Conservation (phyloP, 1,140 invertebrate genomes). For the Pygmarrhopalites habei region DNA sequence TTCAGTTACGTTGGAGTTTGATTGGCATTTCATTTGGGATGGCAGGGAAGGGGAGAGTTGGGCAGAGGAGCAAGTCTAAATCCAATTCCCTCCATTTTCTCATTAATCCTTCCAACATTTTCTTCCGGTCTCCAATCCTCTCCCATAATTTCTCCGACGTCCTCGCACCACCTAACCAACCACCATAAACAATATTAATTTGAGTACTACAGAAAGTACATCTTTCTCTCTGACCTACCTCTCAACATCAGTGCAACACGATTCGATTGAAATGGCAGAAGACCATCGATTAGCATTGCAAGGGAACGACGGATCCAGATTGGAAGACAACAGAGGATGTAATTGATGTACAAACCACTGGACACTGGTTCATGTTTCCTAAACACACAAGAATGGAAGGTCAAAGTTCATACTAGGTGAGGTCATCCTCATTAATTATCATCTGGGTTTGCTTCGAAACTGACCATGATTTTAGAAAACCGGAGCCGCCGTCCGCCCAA, state of each 20-base stretch:
- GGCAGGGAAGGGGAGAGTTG: slow-evolving; percentile 36
- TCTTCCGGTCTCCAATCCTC: slow-evolving; percentile 18
- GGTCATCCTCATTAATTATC: no score
- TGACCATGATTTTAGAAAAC: slow-evolving; percentile 30
- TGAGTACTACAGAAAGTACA: not conserved
- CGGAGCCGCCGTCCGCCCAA: slow-evolving; percentile 26
- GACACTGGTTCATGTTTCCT: slow-evolving; percentile 31
- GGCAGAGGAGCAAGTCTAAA: slow-evolving; percentile 31
- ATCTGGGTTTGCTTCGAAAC: no score
- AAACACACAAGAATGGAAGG: no score
- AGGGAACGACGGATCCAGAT: slow-evolving; percentile 19
- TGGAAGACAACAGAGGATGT: slow-evolving; percentile 25
- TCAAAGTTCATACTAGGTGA: no score
- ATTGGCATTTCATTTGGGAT: slow-evolving; percentile 25
- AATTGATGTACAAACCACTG: slow-evolving; percentile 22
- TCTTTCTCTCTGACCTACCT: no score
- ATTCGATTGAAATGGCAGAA: slow-evolving; percentile 22
- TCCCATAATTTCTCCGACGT: slow-evolving; percentile 21
- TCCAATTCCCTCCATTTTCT: slow-evolving; percentile 23
- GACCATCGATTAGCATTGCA: slow-evolving; percentile 17
- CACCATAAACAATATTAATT: not conserved
- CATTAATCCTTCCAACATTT: slow-evolving; percentile 22
- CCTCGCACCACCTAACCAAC: slow-evolving; percentile 29
- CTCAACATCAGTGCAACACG: slow-evolving; percentile 12
- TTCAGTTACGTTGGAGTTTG: slow-evolving; percentile 31